Evolutionary conservation across 2,797 vertebrate genomes (phyloP).

Genomic region (Myotis planiceps): DNA sequence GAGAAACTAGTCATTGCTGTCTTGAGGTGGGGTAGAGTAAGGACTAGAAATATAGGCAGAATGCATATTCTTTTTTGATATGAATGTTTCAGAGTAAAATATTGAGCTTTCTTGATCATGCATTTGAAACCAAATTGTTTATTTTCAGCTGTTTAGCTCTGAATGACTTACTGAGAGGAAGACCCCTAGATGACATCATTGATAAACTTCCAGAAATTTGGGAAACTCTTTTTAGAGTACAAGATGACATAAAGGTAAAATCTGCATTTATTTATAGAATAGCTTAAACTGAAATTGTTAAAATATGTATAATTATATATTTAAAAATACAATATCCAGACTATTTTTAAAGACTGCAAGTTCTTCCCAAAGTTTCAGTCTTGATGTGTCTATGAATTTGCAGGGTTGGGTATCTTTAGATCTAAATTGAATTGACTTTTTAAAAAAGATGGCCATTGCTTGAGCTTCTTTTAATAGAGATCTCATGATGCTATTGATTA

Average conservation of each 20-base stretch:
- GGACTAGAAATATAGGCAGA: background rate
- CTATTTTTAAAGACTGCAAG: background rate
- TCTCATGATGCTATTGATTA: background rate
- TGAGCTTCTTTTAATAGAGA: background rate
- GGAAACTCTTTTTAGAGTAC: conserved; percentile 97
- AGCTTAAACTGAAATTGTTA: conserved; percentile 45
- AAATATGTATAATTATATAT: background rate
- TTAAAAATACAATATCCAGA: conserved; percentile 17
- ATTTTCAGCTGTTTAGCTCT: conserved; percentile 94
- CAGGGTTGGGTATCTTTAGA: background rate
- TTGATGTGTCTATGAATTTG: conserved; percentile 28
- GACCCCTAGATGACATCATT: conserved; percentile 94
- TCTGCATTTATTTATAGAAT: conserved; percentile 5
- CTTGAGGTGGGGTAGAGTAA: background rate
- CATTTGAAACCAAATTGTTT: conserved; percentile 68
- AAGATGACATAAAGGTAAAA: conserved; percentile 98
- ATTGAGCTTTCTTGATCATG: conserved; percentile 13
- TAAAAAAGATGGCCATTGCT: background rate
- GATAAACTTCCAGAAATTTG: conserved; percentile 96
- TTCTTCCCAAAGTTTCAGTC: background rate
- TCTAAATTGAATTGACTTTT: conserved; percentile 4
- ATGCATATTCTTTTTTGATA: conserved; percentile 1
- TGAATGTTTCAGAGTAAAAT: conserved; percentile 52
- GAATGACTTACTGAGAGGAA: conserved; percentile 95
- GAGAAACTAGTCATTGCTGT: background rate